Evolutionary conservation across 2,888 invertebrate species (phyloP), one percentile per base, ranked within the genome.

Genomic region (Stegana nigrithorax): DNA sequence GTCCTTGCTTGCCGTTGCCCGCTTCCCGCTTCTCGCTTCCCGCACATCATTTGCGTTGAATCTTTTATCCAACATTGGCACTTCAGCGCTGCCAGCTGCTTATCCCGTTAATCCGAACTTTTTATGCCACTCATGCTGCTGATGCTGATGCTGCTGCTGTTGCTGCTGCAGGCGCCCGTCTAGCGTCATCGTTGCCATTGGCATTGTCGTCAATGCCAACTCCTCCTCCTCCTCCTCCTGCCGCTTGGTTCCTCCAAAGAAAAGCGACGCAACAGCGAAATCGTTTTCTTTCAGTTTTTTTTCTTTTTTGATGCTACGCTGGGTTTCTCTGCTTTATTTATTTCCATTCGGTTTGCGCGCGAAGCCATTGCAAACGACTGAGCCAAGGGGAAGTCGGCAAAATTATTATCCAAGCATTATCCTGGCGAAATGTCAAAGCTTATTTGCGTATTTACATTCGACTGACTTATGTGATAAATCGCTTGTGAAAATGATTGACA

Each of bases 401-500:
- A 39, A 27, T 26, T 29, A 53, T 53, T 53, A 53, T 53, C 53
- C 53, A 32, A 17, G 19, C 25, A 56, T 60, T 59, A 63, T 63
- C 63, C 56, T 25, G 60, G 60, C 62, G 64, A 66, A 60, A 51
- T 72, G 75, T 70, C 67, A 66, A 59, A 74, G 76, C 73, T 78
- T 80, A 76, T 80, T 78, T 73, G 71, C 80, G 67, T 72, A 64
- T 57, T 60, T 60, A 58, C 7, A 17, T 14, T 57, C 53, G 61
- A 45, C 27, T 51, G 64, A 51, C 58, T 61, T 58, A 68, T 62
- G 69, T 78, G 77, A 80, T 80, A 77, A 77, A 78, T 77, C 73
- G 76, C 64, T 76, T 73, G 73, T 73, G 70, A 73, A 73, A 74
- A 78, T 80, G 78, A 77, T 78, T 77, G 77, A 78, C 78, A 70